Percentiles rank a stretch among this genome's conserved stretches.
Conservation (phyloP, 2,888 invertebrate genomes). For the Napeogenes inachia region DNA sequence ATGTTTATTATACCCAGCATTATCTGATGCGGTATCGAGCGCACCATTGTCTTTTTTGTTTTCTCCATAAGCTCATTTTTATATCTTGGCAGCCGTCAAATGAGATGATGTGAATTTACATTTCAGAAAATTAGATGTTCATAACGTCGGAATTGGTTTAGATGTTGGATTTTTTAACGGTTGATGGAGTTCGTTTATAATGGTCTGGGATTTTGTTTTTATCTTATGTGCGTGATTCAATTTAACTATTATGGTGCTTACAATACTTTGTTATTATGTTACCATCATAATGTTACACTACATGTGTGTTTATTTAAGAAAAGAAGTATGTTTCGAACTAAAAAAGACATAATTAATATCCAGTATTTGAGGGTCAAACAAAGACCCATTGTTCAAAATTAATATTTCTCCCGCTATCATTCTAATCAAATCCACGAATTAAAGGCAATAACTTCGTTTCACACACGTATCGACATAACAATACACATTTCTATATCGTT, state of each 20-base stretch:
- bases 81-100: slow-evolving; percentile 34
- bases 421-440: slow-evolving; percentile 53
- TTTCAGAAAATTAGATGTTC: slow-evolving; percentile 36
- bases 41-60: slow-evolving; percentile 57
- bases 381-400: slow-evolving; percentile 31
- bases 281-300: neutral
- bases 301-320: neutral
- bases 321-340: slow-evolving; percentile 4
- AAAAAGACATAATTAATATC: slow-evolving; percentile 17
- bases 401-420: slow-evolving; percentile 35
- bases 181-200: slow-evolving; percentile 30
- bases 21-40: slow-evolving; percentile 53
- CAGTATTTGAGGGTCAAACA: slow-evolving; percentile 19
- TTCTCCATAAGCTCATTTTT: slow-evolving; percentile 34
- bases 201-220: slow-evolving; percentile 22
- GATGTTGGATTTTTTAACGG: slow-evolving; percentile 26
- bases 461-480: slow-evolving; percentile 47
- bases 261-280: neutral
- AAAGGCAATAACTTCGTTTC: slow-evolving; percentile 56
- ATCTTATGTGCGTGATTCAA: slow-evolving; percentile 13
- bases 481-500: slow-evolving; percentile 45
- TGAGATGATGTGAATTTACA: slow-evolving; percentile 36
- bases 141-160: slow-evolving; percentile 28
- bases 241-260: slow-evolving; percentile 9
- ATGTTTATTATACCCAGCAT: slow-evolving; percentile 62